Conservation (phyloP, 2,797 vertebrate genomes). For the Sebastes wilsoni region DNA sequence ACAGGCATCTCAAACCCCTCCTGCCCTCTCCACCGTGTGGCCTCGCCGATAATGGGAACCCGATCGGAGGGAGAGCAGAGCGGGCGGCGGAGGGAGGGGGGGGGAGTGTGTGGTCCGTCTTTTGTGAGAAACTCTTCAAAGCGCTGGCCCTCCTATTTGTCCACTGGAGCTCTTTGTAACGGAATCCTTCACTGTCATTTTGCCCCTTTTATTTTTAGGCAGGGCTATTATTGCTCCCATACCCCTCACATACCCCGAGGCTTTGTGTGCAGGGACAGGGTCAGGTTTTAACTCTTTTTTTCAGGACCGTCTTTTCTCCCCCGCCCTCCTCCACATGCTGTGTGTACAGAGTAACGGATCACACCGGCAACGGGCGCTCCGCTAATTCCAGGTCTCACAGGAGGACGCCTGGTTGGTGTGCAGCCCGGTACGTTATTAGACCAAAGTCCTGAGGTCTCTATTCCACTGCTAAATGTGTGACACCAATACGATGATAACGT, state of each 20-base stretch:
- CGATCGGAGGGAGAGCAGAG: slow-evolving; percentile 55
- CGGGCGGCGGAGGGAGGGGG: slow-evolving; percentile 12
- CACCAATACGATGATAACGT: not conserved
- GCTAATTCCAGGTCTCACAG: slow-evolving; percentile 36
- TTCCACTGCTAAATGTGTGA: not conserved
- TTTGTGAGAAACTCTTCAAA: slow-evolving; percentile 76
- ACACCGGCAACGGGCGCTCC: not conserved
- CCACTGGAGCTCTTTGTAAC: slow-evolving; percentile 75
- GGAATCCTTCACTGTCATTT: slow-evolving; percentile 80
- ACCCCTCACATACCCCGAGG: slow-evolving; percentile 66
- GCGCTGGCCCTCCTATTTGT: slow-evolving; percentile 66
- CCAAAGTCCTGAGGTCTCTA: not conserved
- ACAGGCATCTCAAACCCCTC: slow-evolving; percentile 65
- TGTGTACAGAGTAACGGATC: slow-evolving; percentile 28
- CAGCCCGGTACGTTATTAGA: not conserved
- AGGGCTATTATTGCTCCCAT: slow-evolving; percentile 64
- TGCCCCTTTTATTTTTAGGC: slow-evolving; percentile 80
- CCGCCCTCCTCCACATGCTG: slow-evolving; percentile 30
- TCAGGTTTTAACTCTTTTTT: slow-evolving; percentile 61
- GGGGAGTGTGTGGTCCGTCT: slow-evolving; percentile 53
- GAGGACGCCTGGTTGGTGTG: not conserved
- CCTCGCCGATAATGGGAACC: slow-evolving; percentile 69
- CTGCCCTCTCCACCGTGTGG: slow-evolving; percentile 60
- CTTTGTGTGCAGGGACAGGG: slow-evolving; percentile 66
- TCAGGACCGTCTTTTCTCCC: slow-evolving; percentile 16